Evolutionary conservation across 1,140 invertebrate species (phyloP), one percentile per base, ranked within the genome.

Genomic region (Cecropterus lyciades): DNA sequence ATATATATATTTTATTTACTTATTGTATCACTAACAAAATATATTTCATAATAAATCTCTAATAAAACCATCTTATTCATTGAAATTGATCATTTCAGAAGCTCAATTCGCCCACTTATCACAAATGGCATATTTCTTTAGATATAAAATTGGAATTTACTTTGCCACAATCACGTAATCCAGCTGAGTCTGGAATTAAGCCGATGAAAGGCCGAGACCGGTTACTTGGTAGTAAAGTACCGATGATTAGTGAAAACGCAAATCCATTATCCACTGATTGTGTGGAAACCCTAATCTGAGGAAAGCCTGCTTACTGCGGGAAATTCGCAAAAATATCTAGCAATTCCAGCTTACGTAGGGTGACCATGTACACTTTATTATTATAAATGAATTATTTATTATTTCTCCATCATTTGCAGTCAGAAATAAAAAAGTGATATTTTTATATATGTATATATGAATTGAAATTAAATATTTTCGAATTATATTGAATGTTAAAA

Each of bases 261-360:
- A 59, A 59, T 46, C 56, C 56, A 46, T 46, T 59, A 59, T 59
- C 55, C 42, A 16, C 20, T 45, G 42, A 59, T 59, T 59, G 20
- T 59, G 42, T 30, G 43, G 55, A 46, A n/a, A 59, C 24, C 42
- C 55, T 15, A 46, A 59, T 46, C 55, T 46, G 42, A 59, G n/a
- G n/a, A n/a, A n/a, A n/a, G 42, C 42, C 14, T 43, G n/a, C 55
- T 30, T 59, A 45, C 27, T 15, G 27, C 20, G 24, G 30, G 13
- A 55, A 59, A 45, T 30, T 59, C 20, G 55, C 55, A 30, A 59
- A 45, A 46, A 59, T 55, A 55, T 46, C 55, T 15, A 20, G n/a
- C 24, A n/a, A 7, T 59, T 16, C 14, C 43, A 3, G 16, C n/a
- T 5, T n/a, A 11, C 0, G 24, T 59, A 30, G 56, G 43, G 56